Conservation (phyloP, 2,797 vertebrate genomes). For the Furcifer pardalis region DNA sequence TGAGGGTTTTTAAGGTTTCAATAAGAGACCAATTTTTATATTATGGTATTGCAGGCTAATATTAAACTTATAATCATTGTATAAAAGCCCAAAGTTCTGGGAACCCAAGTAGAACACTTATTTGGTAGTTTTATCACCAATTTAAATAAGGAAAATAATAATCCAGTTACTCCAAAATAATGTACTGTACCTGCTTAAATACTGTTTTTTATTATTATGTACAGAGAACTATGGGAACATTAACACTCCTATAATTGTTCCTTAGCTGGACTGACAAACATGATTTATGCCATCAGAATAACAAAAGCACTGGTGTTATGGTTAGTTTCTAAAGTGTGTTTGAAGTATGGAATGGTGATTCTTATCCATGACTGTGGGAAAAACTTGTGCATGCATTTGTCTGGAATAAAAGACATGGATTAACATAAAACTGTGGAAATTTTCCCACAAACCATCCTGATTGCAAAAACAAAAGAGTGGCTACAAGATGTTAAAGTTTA, state of each 20-base stretch:
- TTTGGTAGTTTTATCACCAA: neutral
- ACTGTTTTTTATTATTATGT: neutral
- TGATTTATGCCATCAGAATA: neutral
- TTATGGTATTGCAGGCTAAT: neutral
- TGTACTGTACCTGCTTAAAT: neutral
- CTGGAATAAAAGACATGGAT: conserved; percentile 8
- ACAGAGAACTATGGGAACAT: too few relatives aligned
- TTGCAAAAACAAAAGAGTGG: conserved; percentile 15
- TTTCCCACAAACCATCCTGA: conserved; percentile 4
- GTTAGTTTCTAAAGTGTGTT: neutral
- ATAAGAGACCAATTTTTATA: neutral
- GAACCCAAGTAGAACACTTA: neutral
- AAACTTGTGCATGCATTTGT: neutral
- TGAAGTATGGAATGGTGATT: neutral
- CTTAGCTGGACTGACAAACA: neutral
- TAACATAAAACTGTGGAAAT: conserved; percentile 19
- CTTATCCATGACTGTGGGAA: neutral
- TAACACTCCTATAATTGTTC: neutral
- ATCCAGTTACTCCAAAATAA: neutral
- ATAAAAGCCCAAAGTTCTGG: neutral
- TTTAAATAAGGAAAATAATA: neutral
- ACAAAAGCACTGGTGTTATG: neutral
- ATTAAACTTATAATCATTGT: neutral
- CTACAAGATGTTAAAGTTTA: conserved; percentile 13
- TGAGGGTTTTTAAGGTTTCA: neutral